phyloP scores from a whole-genome alignment of 2,797 vertebrate genomes.

The Chelon labrosus region DNA sequence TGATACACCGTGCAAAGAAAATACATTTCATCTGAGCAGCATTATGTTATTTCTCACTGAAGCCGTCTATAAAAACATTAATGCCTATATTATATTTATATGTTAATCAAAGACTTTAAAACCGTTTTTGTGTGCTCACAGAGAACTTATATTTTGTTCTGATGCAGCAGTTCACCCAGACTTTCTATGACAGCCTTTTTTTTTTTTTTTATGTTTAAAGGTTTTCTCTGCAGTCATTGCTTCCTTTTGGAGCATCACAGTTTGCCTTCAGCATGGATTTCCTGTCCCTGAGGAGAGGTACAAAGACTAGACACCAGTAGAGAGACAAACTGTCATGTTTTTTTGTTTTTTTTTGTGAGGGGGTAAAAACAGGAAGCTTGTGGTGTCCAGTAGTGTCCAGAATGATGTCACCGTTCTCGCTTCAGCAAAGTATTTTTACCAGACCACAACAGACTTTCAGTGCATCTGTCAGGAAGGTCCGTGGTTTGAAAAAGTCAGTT shows the following conservation, averaged over 20 bases:
- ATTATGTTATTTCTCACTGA: constrained; percentile 52
- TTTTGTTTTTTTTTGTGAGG: constrained; percentile 64
- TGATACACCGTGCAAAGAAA: constrained; percentile 51
- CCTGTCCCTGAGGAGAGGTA: constrained; percentile 63
- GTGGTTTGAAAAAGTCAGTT: neutral
- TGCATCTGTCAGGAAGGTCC: neutral
- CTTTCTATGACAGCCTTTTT: constrained; percentile 11
- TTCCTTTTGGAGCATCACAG: constrained; percentile 30
- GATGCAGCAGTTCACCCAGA: constrained; percentile 1
- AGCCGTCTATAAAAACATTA: constrained; percentile 49
- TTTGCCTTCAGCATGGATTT: constrained; percentile 51
- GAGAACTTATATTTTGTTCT: neutral
- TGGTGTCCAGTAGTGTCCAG: constrained; percentile 42
- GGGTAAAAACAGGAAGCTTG: constrained; percentile 52
- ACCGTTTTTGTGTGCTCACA: neutral
- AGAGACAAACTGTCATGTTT: constrained; percentile 49
- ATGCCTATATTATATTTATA: neutral
- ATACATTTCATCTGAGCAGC: constrained; percentile 48
- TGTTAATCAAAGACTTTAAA: neutral
- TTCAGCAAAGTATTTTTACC: constrained; percentile 26
- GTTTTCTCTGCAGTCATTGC: constrained; percentile 52
- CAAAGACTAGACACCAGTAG: constrained; percentile 53
- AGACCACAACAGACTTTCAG: constrained; percentile 1
- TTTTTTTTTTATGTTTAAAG: constrained; percentile 27
- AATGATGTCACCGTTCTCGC: constrained; percentile 61